These are phyloP conservation scores for Tragelaphus buxtoni DNA, from an alignment of 2,113 vertebrate species.

Conservation along the genomic window DNA sequence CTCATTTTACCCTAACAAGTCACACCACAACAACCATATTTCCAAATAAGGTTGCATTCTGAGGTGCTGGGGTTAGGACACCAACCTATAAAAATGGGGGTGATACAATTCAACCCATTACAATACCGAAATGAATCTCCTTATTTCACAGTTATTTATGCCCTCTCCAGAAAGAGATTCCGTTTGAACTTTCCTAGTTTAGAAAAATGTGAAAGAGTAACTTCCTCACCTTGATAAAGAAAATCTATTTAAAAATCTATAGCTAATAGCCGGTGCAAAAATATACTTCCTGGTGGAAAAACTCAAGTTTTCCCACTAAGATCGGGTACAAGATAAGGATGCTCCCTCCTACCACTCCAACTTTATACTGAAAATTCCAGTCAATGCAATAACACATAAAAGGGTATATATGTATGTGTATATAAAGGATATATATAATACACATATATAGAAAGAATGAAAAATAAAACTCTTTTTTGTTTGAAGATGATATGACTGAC, in stretches of 20 bases:
- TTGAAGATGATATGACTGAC: neutral
- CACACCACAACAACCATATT: neutral
- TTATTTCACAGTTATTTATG: conserved; percentile 42
- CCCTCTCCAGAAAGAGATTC: conserved; percentile 34
- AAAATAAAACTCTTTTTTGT: neutral
- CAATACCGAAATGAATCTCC: neutral
- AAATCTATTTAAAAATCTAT: neutral
- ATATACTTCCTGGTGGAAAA: neutral
- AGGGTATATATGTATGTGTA: neutral
- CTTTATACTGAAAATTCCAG: neutral
- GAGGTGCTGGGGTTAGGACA: neutral
- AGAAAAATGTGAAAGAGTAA: neutral
- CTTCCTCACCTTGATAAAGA: neutral
- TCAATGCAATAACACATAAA: neutral
- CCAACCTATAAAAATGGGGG: neutral
- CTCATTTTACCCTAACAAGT: neutral
- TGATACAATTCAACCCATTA: neutral
- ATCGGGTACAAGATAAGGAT: neutral
- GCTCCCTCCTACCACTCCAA: neutral
- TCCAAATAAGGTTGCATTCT: neutral
- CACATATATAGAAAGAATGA: neutral
- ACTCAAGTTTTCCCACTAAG: neutral
- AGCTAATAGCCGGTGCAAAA: neutral
- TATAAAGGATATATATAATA: neutral
- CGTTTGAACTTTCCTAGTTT: conserved; percentile 59